phyloP scores from a whole-genome alignment of 2,888 invertebrate species.

The Theretra japonica region DNA sequence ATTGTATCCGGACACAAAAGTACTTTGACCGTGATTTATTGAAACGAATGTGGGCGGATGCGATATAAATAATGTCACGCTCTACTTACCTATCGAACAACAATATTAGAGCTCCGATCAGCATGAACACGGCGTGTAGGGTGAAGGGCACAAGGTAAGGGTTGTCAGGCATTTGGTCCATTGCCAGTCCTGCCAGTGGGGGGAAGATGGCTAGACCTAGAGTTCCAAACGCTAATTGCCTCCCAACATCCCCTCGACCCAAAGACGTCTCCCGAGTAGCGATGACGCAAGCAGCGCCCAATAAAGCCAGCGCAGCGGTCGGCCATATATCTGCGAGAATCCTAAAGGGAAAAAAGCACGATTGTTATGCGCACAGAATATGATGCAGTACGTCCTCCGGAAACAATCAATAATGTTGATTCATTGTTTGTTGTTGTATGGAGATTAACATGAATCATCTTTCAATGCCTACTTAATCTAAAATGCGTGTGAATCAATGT shows the following conservation, averaged over 20 bases:
- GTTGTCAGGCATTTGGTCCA: constrained; percentile 65
- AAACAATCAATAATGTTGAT: constrained; percentile 18
- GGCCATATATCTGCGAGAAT: constrained; percentile 91
- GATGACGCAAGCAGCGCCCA: constrained; percentile 91
- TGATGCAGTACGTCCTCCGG: not conserved
- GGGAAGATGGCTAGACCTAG: constrained; percentile 90
- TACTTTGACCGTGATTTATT: constrained; percentile 8
- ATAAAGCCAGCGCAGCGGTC: constrained; percentile 88
- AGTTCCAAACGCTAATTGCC: constrained; percentile 90
- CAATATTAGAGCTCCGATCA: constrained; percentile 85
- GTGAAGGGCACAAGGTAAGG: constrained; percentile 84
- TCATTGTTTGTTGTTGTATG: constrained; percentile 27
- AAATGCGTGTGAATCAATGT: not conserved
- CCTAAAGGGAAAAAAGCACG: constrained; percentile 54
- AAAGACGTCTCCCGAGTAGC: constrained; percentile 92
- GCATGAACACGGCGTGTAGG: constrained; percentile 83
- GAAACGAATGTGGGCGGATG: not conserved
- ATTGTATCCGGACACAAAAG: not conserved
- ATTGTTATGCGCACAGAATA: constrained; percentile 3
- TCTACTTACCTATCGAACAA: constrained; percentile 80
- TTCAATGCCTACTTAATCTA: constrained; percentile 23
- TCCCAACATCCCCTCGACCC: constrained; percentile 91
- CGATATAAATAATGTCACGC: not conserved
- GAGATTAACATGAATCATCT: constrained; percentile 23
- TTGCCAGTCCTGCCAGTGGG: constrained; percentile 82